Percentiles rank a stretch among this genome's conserved stretches.
These are phyloP conservation scores for Lycodopsis pacificus DNA, from an alignment of 2,797 vertebrate genomes.

Conservation along the genomic window DNA sequence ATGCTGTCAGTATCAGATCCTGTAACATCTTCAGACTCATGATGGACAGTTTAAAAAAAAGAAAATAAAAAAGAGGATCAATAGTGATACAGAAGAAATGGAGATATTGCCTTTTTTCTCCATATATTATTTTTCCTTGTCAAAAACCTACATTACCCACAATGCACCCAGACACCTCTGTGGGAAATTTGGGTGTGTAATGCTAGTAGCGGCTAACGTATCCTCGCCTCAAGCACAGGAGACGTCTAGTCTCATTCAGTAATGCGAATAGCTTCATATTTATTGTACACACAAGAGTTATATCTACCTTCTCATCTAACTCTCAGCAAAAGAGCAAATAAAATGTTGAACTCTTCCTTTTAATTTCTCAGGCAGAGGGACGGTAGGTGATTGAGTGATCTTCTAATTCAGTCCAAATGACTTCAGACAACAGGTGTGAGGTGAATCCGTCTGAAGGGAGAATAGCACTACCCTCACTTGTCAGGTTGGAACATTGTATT, in stretches of 20 bases:
- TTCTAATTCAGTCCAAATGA: constrained; percentile 38
- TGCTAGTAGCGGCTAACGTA: not conserved
- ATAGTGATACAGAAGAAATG: not conserved
- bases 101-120: not conserved
- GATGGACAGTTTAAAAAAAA: too few relatives aligned
- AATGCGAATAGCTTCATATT: not conserved
- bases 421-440: constrained; percentile 39
- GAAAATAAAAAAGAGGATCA: too few relatives aligned
- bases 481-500: constrained; percentile 25
- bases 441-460: constrained; percentile 26
- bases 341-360: not conserved
- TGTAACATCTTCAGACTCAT: not conserved
- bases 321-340: not conserved
- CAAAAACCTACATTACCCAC: not conserved
- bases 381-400: not conserved
- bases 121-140: not conserved
- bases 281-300: not conserved
- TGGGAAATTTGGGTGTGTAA: not conserved
- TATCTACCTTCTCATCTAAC: not conserved
- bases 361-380: too few relatives aligned
- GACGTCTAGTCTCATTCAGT: not conserved
- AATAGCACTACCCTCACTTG: constrained; percentile 15
- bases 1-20: not conserved
- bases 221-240: not conserved
- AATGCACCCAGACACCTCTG: not conserved